Evolutionary conservation across 2,797 vertebrate genomes (phyloP).

Genomic region (Moxostoma hubbsi): DNA sequence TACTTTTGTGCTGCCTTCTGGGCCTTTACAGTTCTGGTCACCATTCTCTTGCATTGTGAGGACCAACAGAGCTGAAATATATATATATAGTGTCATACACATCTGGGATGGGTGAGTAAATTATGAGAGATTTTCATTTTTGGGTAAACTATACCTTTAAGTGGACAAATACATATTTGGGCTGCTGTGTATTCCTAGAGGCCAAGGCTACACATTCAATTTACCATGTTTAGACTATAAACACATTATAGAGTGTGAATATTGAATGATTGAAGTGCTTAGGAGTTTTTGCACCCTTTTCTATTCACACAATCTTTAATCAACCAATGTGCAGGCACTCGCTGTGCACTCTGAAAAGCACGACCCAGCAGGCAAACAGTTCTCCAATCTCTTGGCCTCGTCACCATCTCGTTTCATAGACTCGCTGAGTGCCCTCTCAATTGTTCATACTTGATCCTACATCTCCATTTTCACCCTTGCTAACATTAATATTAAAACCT

Average conservation of each 20-base stretch:
- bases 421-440: slow-evolving; percentile 39
- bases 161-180: too few relatives aligned
- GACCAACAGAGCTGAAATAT: too few relatives aligned
- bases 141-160: too few relatives aligned
- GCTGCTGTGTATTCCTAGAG: not conserved
- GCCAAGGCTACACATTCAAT: not conserved
- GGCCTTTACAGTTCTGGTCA: too few relatives aligned
- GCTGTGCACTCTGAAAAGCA: not conserved
- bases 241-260: slow-evolving; percentile 2
- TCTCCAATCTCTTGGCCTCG: slow-evolving; percentile 7
- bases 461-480: slow-evolving; percentile 42
- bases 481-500: slow-evolving; percentile 50
- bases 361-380: slow-evolving; percentile 14
- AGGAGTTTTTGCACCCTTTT: slow-evolving; percentile 10
- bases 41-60: too few relatives aligned
- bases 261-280: slow-evolving; percentile 11
- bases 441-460: slow-evolving; percentile 46
- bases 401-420: slow-evolving; percentile 18
- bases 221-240: not conserved
- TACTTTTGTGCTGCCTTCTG: too few relatives aligned
- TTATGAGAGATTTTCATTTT: too few relatives aligned
- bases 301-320: slow-evolving; percentile 27
- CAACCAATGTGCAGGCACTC: slow-evolving; percentile 17
- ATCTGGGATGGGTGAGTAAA: too few relatives aligned
- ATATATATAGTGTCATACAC: too few relatives aligned